Base-by-base conservation (phyloP, 2,888 invertebrate species). In the Zaprionus lineosus region DNA sequence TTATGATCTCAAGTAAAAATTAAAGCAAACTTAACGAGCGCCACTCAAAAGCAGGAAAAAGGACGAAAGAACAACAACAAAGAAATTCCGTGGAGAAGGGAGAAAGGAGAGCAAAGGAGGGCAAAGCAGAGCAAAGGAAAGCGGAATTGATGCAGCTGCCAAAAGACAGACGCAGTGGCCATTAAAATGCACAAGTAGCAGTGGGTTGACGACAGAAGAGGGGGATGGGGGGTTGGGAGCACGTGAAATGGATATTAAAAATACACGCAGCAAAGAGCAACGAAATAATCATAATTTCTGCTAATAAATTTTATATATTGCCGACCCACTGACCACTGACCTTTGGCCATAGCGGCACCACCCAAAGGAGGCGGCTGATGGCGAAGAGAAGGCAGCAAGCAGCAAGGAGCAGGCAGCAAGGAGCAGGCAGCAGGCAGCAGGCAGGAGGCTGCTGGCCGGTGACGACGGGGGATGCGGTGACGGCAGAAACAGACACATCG, bases 231-330 rank as follows among this genome's bases (percentile, higher is more conserved):
- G 28, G 4, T 39, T 39, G 33, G 26, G 33, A 36, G 43, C 51
- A 58, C 61, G 58, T 51, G 77, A 74, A 82, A 82, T 82, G 77
- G 83, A 82, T 84, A 77, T 77, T 84, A 78, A 78, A 84, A 78
- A 66, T 73, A 76, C 65, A 72, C 73, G 76, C 68, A 69, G 86
- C 77, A 77, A 73, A 85, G 77, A 68, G 79, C 76, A 76, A 60
- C 81, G 76, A 84, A 85, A 81, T 77, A 81, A 81, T 81, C 82
- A 86, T 81, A 86, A 82, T 82, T 86, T 86, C 82, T 72, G 81
- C 86, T 82, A 82, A 82, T 82, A 82, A 86, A 82, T 82, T 86
- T 84, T 74, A 84, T 84, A 86, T 77, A 81, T 82, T 78, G 63
- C 83, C 37, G 18, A 34, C 34, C 56, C 34, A 37, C 60, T 47